These are phyloP conservation scores for Ptilonorhynchus violaceus DNA, from an alignment of 2,113 vertebrate genomes.

Conservation along the genomic window DNA sequence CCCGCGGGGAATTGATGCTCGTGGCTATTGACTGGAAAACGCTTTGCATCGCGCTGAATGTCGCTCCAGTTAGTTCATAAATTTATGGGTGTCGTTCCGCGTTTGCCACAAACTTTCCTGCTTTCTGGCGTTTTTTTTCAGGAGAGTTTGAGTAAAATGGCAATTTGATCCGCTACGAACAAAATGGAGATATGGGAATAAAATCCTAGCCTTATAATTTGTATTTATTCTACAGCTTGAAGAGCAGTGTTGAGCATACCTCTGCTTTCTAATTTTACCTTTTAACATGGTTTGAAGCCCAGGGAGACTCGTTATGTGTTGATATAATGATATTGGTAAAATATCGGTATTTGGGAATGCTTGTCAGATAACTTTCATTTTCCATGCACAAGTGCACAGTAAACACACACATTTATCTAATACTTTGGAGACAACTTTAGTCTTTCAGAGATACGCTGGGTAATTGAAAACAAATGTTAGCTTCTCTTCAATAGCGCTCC, in stretches of 20 bases:
- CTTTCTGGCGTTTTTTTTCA: neutral
- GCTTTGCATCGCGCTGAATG: neutral
- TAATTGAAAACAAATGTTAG: constrained; percentile 29
- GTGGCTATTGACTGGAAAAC: neutral
- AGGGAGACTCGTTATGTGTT: neutral
- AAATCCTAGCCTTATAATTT: neutral
- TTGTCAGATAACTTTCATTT: neutral
- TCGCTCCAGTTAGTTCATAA: neutral
- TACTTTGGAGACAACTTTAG: neutral
- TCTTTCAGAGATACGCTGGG: neutral
- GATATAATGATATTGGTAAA: neutral
- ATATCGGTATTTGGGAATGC: neutral
- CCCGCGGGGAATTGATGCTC: neutral
- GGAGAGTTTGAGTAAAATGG: neutral
- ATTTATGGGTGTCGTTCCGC: constrained; percentile 1
- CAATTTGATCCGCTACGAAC: neutral
- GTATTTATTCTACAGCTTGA: neutral
- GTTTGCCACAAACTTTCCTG: neutral
- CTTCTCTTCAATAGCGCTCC: neutral
- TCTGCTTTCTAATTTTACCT: neutral
- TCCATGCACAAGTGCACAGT: neutral
- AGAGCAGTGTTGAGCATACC: neutral
- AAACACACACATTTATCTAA: neutral
- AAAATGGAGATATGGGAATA: neutral
- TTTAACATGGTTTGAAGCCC: neutral